Conservation (phyloP, 2,797 vertebrate genomes). For the Oceanodroma leucorhoa region DNA sequence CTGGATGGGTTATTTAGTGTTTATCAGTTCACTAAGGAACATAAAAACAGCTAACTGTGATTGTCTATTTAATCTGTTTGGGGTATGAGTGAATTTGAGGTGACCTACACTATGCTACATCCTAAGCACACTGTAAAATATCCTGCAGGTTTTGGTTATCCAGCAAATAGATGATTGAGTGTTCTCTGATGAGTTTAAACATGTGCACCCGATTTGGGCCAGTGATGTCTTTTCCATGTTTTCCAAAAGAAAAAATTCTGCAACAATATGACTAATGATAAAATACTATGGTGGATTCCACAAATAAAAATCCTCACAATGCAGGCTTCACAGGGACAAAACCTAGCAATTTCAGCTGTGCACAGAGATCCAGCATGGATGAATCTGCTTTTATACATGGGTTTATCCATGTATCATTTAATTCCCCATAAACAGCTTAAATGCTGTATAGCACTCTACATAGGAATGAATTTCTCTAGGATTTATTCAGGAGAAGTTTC, state of each 20-base stretch:
- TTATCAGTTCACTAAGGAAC: background rate
- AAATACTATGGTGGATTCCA: background rate
- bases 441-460: background rate
- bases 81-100: background rate
- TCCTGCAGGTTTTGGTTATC: background rate
- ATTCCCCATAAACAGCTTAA: background rate
- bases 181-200: background rate
- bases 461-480: background rate
- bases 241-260: background rate
- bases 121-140: background rate
- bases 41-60: background rate
- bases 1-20: background rate
- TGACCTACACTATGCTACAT: background rate
- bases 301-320: background rate
- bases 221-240: background rate
- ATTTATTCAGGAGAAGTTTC: background rate
- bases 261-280: background rate
- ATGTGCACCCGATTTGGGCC: background rate
- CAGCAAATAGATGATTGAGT: background rate
- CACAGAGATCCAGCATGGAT: background rate
- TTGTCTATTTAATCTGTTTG: background rate
- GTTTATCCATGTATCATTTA: background rate
- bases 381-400: background rate
- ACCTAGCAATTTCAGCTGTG: background rate
- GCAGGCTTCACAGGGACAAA: background rate